Base-by-base conservation (phyloP, 2,888 invertebrate species). In the Microctonus brassicae region DNA sequence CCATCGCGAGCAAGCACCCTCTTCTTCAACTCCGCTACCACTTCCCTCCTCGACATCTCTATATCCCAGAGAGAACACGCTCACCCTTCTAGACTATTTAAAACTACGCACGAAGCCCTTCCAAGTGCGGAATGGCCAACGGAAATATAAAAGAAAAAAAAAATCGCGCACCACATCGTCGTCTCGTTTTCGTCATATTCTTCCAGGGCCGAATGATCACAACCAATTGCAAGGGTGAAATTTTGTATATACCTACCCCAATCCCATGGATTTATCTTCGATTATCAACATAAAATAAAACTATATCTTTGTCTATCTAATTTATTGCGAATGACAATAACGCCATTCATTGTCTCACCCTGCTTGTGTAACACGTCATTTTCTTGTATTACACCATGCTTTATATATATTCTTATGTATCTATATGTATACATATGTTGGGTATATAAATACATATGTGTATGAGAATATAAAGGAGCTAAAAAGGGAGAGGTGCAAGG, bases 71-170 rank as follows among this genome's bases (percentile, higher is more conserved):
- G 73, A 62, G 72, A 73, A 72, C 72, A 75, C 66, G 71, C 76
- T 75, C 82, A 80, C 83, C 80, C 81, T 81, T 81, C 80, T 81
- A 80, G 83, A 84, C 84, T 85, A 87, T 87, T 87, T 87, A 87
- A 87, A 87, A 87, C 83, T 85, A 85, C 83, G 84, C 85, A 83
- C 81, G 81, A 72, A 69, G 77, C 75, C 61, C 70, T 61, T 75
- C 73, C 72, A 26, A 34, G 36, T 17, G 36, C 24, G 26, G 29
- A 66, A 26, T 20, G 26, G 66, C 36, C 66, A 26, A 55, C n/a
- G 55, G 20, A 53, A 39, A 39, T 39, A 7, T 29, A 29, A 24
- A 66, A 57, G 57, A 57, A 17, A 29, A 34, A 58, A 17, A 6
- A 10, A 55, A 66, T 55, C n/a, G n/a, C n/a, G n/a, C n/a, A n/a